Conservation (phyloP, 2,113 vertebrate genomes). For the Typhlomys cinereus region DNA sequence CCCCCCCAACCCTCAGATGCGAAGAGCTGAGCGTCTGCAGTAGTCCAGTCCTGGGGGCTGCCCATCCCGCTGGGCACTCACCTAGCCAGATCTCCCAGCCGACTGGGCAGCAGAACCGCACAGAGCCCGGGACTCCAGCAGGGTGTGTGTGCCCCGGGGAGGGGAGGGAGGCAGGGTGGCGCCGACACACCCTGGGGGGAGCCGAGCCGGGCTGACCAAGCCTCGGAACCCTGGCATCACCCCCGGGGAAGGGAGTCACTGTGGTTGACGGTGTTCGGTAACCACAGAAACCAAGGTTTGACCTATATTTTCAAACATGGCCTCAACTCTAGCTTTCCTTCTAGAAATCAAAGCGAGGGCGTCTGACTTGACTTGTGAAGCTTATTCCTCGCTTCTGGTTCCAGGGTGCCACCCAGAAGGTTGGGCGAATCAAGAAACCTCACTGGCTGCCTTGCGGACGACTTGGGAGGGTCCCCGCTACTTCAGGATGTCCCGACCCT, state of each 20-base stretch:
- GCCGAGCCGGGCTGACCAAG: background rate
- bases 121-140: background rate
- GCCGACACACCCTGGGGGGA: background rate
- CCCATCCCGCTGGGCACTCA: background rate
- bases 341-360: constrained; percentile 49
- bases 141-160: no score
- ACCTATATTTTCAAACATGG: constrained; percentile 73
- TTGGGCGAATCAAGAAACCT: background rate
- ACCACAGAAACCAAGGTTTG: constrained; percentile 75
- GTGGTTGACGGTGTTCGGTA: constrained; percentile 60
- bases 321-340: constrained; percentile 36
- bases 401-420: constrained; percentile 50
- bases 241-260: constrained; percentile 50
- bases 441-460: background rate
- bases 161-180: background rate
- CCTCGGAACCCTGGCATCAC: constrained; percentile 45
- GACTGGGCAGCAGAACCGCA: background rate
- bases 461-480: fast-evolving
- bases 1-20: no score
- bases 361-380: background rate
- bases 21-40: background rate
- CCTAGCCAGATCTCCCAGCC: background rate
- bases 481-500: background rate
- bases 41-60: background rate
- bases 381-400: background rate